These are phyloP conservation scores for Brachionus koreanus DNA, from an alignment of 1,140 invertebrate species.

Conservation along the genomic window DNA sequence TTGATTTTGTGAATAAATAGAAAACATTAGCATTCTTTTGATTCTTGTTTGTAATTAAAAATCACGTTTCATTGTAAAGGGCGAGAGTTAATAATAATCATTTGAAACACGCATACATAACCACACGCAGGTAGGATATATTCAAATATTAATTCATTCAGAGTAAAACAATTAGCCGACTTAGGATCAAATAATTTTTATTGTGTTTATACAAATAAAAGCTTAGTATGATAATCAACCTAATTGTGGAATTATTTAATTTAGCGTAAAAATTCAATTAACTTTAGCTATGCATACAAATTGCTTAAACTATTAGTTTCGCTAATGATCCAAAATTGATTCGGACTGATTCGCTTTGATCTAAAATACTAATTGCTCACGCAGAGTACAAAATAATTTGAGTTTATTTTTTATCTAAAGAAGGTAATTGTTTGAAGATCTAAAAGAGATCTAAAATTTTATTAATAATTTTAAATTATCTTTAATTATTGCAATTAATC, in stretches of 20 bases:
- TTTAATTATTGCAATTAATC: slow-evolving; percentile 25
- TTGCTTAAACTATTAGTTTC: not conserved
- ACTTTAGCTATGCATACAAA: not conserved
- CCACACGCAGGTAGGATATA: slow-evolving; percentile 23
- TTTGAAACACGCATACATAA: not conserved
- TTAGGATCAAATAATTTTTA: slow-evolving; percentile 16
- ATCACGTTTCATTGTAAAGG: slow-evolving; percentile 24
- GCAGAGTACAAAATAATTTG: not conserved
- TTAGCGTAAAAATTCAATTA: slow-evolving; percentile 26
- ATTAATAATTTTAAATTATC: not conserved
- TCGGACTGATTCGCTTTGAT: not conserved
- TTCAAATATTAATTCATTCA: not conserved
- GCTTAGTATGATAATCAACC: not conserved
- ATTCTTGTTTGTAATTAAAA: slow-evolving; percentile 26
- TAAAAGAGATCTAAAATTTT: not conserved
- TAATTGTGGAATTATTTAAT: slow-evolving; percentile 24
- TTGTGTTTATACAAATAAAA: not conserved
- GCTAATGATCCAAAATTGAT: not conserved
- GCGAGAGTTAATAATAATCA: slow-evolving; percentile 4
- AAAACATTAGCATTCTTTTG: slow-evolving; percentile 25
- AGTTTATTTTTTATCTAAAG: not conserved
- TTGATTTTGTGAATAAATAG: not conserved
- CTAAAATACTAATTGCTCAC: not conserved
- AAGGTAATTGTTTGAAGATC: not conserved
- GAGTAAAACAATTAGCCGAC: not conserved